phyloP scores from a whole-genome alignment of 2,797 vertebrate genomes.

The Mergus octosetaceus region DNA sequence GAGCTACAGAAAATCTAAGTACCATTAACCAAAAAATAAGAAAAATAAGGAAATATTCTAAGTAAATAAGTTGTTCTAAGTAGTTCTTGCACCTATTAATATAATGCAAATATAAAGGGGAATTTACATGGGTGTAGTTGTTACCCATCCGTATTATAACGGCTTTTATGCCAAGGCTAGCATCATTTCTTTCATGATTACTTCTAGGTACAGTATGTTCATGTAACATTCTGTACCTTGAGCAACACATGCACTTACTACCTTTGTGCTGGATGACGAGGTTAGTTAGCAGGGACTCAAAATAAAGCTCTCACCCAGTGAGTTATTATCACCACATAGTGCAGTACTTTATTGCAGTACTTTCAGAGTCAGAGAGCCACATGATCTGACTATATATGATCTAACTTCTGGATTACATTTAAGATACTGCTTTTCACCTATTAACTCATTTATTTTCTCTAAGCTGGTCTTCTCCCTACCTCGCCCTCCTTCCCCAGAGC shows the following conservation, averaged over 20 bases:
- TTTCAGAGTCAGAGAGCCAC: neutral
- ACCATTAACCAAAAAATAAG: neutral
- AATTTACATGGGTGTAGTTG: neutral
- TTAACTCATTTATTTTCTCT: neutral
- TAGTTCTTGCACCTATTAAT: neutral
- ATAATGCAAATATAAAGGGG: neutral
- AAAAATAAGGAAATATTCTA: neutral
- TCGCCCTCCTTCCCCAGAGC: neutral
- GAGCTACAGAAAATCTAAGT: neutral
- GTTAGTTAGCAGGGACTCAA: neutral
- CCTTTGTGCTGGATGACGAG: neutral
- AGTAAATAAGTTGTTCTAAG: neutral
- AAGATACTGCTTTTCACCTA: neutral
- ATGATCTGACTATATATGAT: neutral
- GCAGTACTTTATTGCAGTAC: neutral
- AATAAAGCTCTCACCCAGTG: neutral
- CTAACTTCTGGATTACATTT: neutral
- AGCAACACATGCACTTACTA: neutral
- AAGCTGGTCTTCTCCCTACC: neutral
- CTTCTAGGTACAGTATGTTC: neutral
- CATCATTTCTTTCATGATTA: neutral
- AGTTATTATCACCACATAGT: neutral
- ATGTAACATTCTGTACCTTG: neutral
- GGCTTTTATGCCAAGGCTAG: neutral
- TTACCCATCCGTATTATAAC: neutral